A percentile compares a stretch with the other conserved stretches of the same genome.
phyloP scores from a whole-genome alignment of 2,113 vertebrate genomes.

The Symphodus melops region DNA sequence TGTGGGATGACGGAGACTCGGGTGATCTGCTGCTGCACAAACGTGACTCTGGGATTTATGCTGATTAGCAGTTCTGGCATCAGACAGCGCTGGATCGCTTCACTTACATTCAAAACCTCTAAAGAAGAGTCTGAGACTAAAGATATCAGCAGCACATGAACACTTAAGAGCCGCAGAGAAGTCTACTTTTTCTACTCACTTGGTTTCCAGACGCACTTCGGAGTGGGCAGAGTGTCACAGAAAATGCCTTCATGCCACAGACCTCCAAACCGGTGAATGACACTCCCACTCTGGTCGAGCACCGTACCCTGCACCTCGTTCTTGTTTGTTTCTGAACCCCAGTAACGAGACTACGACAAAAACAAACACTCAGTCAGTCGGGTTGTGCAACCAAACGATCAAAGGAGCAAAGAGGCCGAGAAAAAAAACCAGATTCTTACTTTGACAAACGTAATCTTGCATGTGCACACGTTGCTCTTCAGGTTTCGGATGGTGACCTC shows the following conservation, averaged over 20 bases:
- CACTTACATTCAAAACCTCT: constrained; percentile 4
- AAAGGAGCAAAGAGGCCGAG: neutral
- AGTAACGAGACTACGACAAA: constrained; percentile 86
- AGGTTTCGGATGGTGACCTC: constrained; percentile 92
- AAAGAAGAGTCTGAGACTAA: neutral
- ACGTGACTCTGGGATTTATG: constrained; percentile 49
- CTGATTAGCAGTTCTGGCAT: constrained; percentile 36
- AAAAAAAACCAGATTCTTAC: constrained; percentile 67
- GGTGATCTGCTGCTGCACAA: constrained; percentile 25
- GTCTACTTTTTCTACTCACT: constrained; percentile 80
- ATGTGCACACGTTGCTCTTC: constrained; percentile 86
- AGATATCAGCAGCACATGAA: neutral
- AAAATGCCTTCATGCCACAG: constrained; percentile 93
- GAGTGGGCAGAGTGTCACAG: constrained; percentile 85
- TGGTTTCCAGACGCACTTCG: constrained; percentile 92
- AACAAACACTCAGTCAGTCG: rapidly evolving
- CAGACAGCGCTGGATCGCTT: neutral
- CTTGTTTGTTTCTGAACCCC: constrained; percentile 85
- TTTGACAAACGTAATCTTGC: constrained; percentile 94
- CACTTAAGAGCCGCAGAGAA: neutral
- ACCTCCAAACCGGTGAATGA: constrained; percentile 90
- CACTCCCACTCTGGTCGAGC: constrained; percentile 84
- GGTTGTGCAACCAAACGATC: neutral
- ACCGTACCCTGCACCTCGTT: constrained; percentile 92
- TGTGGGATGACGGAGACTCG: constrained; percentile 39